Percentiles rank a stretch among this genome's conserved stretches.
These are phyloP conservation scores for Heliothis virescens DNA, from an alignment of 1,140 invertebrate species.

Conservation along the genomic window DNA sequence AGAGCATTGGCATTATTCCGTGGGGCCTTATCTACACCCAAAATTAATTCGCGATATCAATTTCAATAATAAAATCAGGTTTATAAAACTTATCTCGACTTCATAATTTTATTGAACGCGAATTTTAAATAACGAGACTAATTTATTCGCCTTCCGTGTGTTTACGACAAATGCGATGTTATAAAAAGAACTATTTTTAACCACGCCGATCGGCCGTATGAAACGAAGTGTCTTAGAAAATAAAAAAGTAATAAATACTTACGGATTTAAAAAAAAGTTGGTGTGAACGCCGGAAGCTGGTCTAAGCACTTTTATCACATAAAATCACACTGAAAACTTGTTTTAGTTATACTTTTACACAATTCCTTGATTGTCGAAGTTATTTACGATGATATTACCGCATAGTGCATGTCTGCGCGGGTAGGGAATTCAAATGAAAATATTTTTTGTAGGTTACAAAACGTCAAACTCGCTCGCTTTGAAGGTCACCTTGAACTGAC, in stretches of 20 bases:
- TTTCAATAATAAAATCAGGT: conserved; percentile 5
- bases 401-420: conserved; percentile 77
- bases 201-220: conserved; percentile 61
- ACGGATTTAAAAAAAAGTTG: conserved; percentile 66
- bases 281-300: conserved; percentile 37
- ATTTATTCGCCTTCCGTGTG: conserved; percentile 11
- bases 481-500: conserved; percentile 83
- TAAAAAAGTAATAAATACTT: conserved; percentile 70
- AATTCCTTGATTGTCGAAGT: conserved; percentile 55
- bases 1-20: not conserved
- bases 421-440: conserved; percentile 79
- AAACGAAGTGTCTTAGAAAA: conserved; percentile 52
- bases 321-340: conserved; percentile 72
- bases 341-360: conserved; percentile 57
- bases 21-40: not conserved
- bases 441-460: conserved; percentile 73
- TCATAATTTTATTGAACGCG: conserved; percentile 11
- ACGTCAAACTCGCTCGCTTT: conserved; percentile 73
- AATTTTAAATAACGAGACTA: conserved; percentile 14
- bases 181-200: conserved; percentile 71
- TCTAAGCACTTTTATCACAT: conserved; percentile 68
- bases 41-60: not conserved
- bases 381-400: conserved; percentile 66
- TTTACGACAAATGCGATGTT: conserved; percentile 37
- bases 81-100: not conserved